Percentiles rank a stretch among this genome's conserved stretches.
Evolutionary conservation across 2,888 invertebrate species (phyloP).

Genomic region (Phyto melanocephala): DNA sequence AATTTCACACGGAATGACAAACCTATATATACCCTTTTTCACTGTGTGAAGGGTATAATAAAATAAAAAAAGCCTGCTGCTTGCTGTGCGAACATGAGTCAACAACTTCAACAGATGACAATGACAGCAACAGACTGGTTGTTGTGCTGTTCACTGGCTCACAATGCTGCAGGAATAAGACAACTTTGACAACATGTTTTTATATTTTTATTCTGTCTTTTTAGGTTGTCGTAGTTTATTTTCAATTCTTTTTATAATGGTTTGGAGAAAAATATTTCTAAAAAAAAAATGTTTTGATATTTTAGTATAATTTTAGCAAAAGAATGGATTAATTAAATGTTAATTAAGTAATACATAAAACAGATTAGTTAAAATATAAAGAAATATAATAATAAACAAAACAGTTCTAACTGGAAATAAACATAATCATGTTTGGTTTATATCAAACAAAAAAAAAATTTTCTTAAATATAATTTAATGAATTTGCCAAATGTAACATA

Average conservation of each 20-base stretch:
- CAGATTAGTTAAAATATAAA: too few relatives aligned
- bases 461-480: too few relatives aligned
- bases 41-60: too few relatives aligned
- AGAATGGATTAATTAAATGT: slow-evolving; percentile 55
- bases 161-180: slow-evolving; percentile 3
- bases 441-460: too few relatives aligned
- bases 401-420: too few relatives aligned
- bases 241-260: neutral
- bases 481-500: too few relatives aligned
- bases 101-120: slow-evolving; percentile 60
- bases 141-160: neutral
- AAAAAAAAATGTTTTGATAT: neutral
- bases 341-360: slow-evolving; percentile 33
- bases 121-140: slow-evolving; percentile 40
- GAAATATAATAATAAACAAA: too few relatives aligned
- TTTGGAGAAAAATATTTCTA: neutral
- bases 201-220: neutral
- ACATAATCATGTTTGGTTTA: too few relatives aligned
- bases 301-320: slow-evolving; percentile 35
- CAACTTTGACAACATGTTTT: slow-evolving; percentile 7
- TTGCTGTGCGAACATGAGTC: slow-evolving; percentile 51
- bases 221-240: neutral
- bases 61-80: too few relatives aligned
- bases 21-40: too few relatives aligned
- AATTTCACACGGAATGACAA: too few relatives aligned